Base-by-base conservation (phyloP, 2,888 invertebrate genomes). In the Troglohyphantes excavatus region DNA sequence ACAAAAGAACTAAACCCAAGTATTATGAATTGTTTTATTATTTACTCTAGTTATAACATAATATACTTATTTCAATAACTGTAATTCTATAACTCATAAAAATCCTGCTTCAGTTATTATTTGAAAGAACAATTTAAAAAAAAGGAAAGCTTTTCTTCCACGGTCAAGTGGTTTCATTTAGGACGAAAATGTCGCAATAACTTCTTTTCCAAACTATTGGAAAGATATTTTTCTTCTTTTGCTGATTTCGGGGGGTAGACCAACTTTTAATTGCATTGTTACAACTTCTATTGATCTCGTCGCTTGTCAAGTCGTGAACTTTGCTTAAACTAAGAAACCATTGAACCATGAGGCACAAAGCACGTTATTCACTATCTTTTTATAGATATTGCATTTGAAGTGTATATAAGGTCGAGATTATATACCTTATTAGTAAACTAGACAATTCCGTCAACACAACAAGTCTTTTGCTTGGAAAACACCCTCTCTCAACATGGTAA, bases 281-380 rank as follows among this genome's bases (percentile, higher is more conserved):
- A 53, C 13, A n/a, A 53, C 13, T 53, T 53, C 53, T 53, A 39
- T 39, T 39, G 65, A 27, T 17, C 17, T 6, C n/a, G 13, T 27
- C 65, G 5, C 26, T 27, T 23, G 29, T 33, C 13, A 27, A n/a
- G n/a, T n/a, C n/a, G n/a, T n/a, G n/a, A n/a, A 68, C 33, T 27
- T 53, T 46, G 53, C 23, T 46, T 46, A 26, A 53, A 23, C 21
- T 73, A 43, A 17, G 73, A 17, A 73, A 53, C 43, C 27, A 73
- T 17, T 73, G 73, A 73, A 73, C 53, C 73, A 53, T 2, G 19
- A 43, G 43, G 26, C 5, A 46, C 73, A 46, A 53, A 73, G 73
- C 46, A 73, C 73, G 53, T 0, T 46, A 23, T 26, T 39, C 5
- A 7, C 17, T 21, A 26, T 13, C 21, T 73, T 73, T 73, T 73